Conservation (phyloP, 2,797 vertebrate species). For the Anguilla megastoma region DNA sequence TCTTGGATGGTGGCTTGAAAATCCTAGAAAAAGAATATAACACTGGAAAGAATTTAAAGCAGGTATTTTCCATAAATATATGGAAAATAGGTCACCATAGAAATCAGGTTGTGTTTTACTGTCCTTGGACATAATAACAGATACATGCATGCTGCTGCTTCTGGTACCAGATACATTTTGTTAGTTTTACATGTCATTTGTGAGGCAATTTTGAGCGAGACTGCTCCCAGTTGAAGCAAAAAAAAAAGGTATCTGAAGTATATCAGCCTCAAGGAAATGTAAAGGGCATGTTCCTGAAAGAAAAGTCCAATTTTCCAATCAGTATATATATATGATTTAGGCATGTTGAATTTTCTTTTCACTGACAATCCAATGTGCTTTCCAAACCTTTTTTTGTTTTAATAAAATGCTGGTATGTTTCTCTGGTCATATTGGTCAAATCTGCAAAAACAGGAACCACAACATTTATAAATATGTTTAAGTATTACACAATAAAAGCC, state of each 20-base stretch:
- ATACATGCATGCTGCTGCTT: neutral
- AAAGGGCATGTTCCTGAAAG: neutral
- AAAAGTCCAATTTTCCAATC: neutral
- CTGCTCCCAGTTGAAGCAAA: neutral
- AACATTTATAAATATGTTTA: neutral
- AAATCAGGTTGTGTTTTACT: neutral
- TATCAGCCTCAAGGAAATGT: neutral
- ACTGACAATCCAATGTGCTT: neutral
- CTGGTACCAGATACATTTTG: neutral
- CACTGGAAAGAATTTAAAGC: neutral
- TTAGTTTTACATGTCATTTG: neutral
- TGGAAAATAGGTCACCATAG: neutral
- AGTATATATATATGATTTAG: neutral
- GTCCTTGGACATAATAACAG: neutral
- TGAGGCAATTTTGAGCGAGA: neutral
- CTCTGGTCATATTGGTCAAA: neutral
- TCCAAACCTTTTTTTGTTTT: neutral
- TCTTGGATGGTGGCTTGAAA: neutral
- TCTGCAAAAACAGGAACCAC: neutral
- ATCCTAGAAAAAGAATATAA: neutral
- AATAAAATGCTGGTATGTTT: neutral
- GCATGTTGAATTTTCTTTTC: neutral
- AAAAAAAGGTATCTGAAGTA: neutral
- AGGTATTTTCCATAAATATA: neutral
- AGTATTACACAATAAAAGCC: neutral